A percentile compares a stretch with the other conserved stretches of the same genome.
Evolutionary conservation across 2,113 vertebrate species (phyloP).

Genomic region (Pterocles orientalis): DNA sequence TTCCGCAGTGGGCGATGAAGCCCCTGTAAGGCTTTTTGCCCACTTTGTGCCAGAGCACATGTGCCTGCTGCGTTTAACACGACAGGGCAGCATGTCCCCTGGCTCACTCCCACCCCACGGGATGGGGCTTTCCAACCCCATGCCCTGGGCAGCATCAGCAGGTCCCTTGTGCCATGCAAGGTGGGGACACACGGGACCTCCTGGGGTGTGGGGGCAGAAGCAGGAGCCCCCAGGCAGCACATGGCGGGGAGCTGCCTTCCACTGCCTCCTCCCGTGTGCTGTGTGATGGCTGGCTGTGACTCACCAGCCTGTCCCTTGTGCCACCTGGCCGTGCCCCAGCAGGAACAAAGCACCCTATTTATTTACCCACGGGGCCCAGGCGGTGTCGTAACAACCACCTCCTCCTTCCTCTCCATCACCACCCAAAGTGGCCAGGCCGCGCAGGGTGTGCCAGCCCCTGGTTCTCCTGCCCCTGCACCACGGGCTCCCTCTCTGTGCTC

Average conservation of each 20-base stretch:
- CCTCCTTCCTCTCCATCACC: neutral
- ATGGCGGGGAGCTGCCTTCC: neutral
- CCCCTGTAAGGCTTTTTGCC: neutral
- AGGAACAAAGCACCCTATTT: neutral
- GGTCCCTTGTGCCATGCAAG: accelerated
- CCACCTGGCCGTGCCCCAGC: neutral
- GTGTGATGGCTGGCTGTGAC: neutral
- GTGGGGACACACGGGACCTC: neutral
- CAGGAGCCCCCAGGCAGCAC: neutral
- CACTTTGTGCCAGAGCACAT: accelerated
- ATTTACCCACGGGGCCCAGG: neutral
- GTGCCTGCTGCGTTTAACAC: neutral
- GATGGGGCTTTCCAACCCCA: neutral
- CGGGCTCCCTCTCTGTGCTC: neutral
- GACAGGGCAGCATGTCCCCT: neutral
- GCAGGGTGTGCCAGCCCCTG: neutral
- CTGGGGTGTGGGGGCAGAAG: no score
- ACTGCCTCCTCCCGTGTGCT: neutral
- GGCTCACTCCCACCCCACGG: accelerated
- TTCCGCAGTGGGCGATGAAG: neutral
- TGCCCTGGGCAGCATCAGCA: accelerated
- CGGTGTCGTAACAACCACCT: neutral
- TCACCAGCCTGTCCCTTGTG: neutral
- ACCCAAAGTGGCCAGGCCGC: neutral
- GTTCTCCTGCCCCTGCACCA: accelerated